Conservation (phyloP, 2,797 vertebrate genomes). For the Lithobates pipiens region DNA sequence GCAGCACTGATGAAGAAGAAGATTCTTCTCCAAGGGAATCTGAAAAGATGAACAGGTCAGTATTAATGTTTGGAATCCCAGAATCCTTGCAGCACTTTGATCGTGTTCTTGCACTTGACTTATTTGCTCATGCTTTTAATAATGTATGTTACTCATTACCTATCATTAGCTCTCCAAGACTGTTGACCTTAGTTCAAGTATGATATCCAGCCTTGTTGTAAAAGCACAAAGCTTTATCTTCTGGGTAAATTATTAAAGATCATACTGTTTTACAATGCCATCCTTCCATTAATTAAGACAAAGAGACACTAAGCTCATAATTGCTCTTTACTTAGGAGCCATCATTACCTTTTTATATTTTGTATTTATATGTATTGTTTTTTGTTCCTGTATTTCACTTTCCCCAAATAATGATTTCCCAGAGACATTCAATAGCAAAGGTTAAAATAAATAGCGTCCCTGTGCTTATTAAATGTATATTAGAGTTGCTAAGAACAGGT, state of each 20-base stretch:
- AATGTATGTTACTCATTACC: slow-evolving; percentile 26
- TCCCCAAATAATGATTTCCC: no score
- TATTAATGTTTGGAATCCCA: neutral
- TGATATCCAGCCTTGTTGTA: neutral
- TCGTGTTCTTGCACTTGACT: neutral
- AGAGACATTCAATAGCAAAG: no score
- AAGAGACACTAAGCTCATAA: neutral
- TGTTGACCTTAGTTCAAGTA: slow-evolving; percentile 15
- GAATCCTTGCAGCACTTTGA: neutral
- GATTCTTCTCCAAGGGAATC: slow-evolving; percentile 80
- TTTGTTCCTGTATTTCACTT: neutral
- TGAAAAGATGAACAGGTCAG: slow-evolving; percentile 87
- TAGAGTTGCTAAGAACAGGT: neutral
- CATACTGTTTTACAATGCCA: neutral
- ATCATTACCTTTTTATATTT: neutral
- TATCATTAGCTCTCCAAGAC: slow-evolving; percentile 1
- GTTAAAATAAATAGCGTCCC: no score
- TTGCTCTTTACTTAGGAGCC: neutral
- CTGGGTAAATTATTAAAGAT: slow-evolving; percentile 5
- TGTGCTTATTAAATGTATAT: neutral
- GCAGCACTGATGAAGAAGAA: slow-evolving; percentile 86
- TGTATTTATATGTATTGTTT: neutral
- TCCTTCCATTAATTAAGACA: neutral
- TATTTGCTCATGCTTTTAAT: neutral
- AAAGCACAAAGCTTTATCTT: neutral